Evolutionary conservation across 53 echinoderm and acorn worm genomes (phyloP), one percentile per base, ranked within the genome.

Genomic region (Hippasteria phrygiana): DNA sequence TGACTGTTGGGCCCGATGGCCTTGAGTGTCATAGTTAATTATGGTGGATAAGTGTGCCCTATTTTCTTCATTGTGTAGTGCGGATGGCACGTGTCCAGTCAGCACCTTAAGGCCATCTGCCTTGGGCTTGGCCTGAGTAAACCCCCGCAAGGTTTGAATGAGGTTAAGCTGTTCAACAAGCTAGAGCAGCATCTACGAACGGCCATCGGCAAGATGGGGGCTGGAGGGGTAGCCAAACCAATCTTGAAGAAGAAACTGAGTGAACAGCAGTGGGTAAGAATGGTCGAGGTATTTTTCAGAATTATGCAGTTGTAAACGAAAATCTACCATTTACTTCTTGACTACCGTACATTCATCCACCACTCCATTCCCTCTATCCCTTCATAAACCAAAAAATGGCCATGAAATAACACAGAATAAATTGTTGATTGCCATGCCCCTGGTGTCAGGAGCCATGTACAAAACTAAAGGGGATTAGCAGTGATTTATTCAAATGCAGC

Each of bases 191-290:
- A 88, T 36, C 32, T 94, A 29, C 75, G 93, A 73, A 24, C 87
- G 7, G 13, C 64, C 33, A 28, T 96, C 0, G 84, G 75, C 75
- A 82, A 86, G 71, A 70, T 91, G 53, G 88, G 67, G 37, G 71
- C 88, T 29, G 84, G 41, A 24, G 75, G 40, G 24, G 65, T 93
- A 9, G 91, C 93, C 17, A 93, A 94, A 36, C 96, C 99, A 0
- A 89, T 99, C 31, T 87, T 95, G 29, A 93, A 90, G 42, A 87
- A 88, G 74, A 88, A 88, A 20, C 94, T 99, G 28, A 94, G 90
- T 29, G 84, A 92, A 46, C 91, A 92, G 42, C 99, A 99, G 77
- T 99, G 99, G 99, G 99, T 99, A 67, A 91, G 94, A 83, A 41
- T 5, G 26, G 20, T 0, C 7, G 27, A 24, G 0, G 27, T 67